A percentile compares a stretch with the other conserved stretches of the same genome.
These are phyloP conservation scores for Sclerurus mexicanus DNA, from an alignment of 2,113 vertebrate genomes.

Conservation along the genomic window DNA sequence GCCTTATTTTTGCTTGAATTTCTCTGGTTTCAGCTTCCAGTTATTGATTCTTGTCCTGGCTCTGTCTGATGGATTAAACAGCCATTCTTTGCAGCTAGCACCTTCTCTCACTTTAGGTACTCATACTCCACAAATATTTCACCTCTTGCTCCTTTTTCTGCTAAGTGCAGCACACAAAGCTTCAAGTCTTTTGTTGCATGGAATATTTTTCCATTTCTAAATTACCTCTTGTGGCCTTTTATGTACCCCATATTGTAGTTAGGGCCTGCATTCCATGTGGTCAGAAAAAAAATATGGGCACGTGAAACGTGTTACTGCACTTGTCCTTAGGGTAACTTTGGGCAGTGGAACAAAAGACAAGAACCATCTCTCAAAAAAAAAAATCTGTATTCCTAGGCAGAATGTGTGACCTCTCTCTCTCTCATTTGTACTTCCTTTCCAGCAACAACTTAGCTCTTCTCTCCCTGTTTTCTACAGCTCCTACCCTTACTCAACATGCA, in stretches of 20 bases:
- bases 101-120: slow-evolving; percentile 15
- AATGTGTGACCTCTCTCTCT: not conserved
- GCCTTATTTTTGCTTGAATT: slow-evolving; percentile 21
- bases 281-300: not conserved
- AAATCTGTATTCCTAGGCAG: not conserved
- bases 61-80: slow-evolving; percentile 28
- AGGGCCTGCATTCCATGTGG: not conserved
- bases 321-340: not conserved
- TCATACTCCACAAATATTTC: slow-evolving; percentile 4
- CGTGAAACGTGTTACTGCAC: not conserved
- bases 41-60: slow-evolving; percentile 26
- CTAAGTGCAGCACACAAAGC: not conserved
- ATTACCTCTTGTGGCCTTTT: not conserved
- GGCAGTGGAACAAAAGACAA: not conserved
- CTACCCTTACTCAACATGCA: not conserved
- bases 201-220: not conserved
- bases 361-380: not conserved
- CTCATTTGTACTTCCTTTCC: not conserved
- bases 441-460: not conserved
- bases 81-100: not conserved
- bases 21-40: slow-evolving; percentile 24
- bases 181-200: not conserved
- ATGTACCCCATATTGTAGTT: not conserved
- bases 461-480: not conserved
- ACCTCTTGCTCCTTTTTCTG: slow-evolving; percentile 19